phyloP scores from a whole-genome alignment of 2,113 vertebrate species.

The Parus major region DNA sequence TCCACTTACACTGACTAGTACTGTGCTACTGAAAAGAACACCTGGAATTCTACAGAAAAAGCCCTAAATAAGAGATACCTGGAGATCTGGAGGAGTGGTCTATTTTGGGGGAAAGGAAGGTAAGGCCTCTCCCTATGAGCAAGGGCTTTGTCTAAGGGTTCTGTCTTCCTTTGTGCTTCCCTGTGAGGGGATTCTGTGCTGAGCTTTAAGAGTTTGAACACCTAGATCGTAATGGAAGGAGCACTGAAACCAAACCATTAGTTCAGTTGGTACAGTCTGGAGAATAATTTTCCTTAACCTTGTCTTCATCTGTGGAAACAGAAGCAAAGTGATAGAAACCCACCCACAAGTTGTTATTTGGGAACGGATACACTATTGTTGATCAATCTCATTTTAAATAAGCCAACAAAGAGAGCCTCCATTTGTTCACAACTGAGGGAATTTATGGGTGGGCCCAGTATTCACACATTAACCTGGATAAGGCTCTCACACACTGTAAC shows the following conservation, averaged over 20 bases:
- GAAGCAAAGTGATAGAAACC: not conserved
- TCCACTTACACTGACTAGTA: not conserved
- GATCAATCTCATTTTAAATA: not conserved
- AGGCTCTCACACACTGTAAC: not conserved
- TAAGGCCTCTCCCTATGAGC: rapidly evolving
- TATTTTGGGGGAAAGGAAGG: not conserved
- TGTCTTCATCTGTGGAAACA: not conserved
- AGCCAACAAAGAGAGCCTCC: not conserved
- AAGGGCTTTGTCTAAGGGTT: not conserved
- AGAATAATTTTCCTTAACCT: not conserved
- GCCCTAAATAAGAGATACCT: not conserved
- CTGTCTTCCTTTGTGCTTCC: not conserved
- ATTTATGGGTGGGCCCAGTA: not conserved
- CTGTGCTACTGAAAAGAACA: not conserved
- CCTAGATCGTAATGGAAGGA: not conserved
- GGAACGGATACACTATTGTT: rapidly evolving
- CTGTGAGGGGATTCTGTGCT: not conserved
- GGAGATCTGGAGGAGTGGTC: not conserved
- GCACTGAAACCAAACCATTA: not conserved
- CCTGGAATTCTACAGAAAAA: not conserved
- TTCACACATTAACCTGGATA: not conserved
- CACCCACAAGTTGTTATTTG: not conserved
- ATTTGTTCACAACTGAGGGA: not conserved
- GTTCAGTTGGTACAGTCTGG: not conserved
- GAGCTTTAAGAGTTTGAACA: not conserved